Base-by-base conservation (phyloP, 2,888 invertebrate genomes). In the Drosophila demipolita region DNA sequence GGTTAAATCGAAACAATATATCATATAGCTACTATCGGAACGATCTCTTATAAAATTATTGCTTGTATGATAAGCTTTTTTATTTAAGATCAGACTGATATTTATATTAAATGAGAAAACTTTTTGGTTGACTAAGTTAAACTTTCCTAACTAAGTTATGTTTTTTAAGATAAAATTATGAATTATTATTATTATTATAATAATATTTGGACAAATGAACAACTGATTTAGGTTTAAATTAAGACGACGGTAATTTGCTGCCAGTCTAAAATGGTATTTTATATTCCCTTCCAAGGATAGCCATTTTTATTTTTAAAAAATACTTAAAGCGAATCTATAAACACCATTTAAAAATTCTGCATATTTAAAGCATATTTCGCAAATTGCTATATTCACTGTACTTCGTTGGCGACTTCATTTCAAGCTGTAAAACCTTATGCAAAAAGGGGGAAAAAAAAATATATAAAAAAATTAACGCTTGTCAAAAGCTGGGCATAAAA, bases 381-480 rank as follows among this genome's bases (percentile, higher is more conserved):
- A 45, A 45, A 45, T 3, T 20, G 12, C 35, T 17, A 17, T 17
- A 17, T 36, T 23, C 23, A 11, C 9, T 54, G 29, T 23, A 32
- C 11, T 60, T 8, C 49, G 15, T 29, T 36, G 36, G 36, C 20
- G n/a, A 12, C 52, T 61, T 33, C 3, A 54, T 26, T 20, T 55
- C 2, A 15, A 15, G 40, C 26, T 32, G 1, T 23, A 35, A 48
- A 12, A 36, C 9, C n/a, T 20, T 12, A 53, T 32, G 11, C 26
- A 50, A 35, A 57, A 55, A 29, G 26, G 3, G 15, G 42, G 52
- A 53, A n/a, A 70, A 36, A 20, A 17, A 20, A 6, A 29, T 29
- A 29, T 29, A 29, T 29, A n/a, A 0, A 26, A 38, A 40, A 70
- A 53, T 52, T 54, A 65, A 65, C 49, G 60, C 62, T 29, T 35